These are phyloP conservation scores for Dallia pectoralis DNA, from an alignment of 2,797 vertebrate species.

Conservation along the genomic window DNA sequence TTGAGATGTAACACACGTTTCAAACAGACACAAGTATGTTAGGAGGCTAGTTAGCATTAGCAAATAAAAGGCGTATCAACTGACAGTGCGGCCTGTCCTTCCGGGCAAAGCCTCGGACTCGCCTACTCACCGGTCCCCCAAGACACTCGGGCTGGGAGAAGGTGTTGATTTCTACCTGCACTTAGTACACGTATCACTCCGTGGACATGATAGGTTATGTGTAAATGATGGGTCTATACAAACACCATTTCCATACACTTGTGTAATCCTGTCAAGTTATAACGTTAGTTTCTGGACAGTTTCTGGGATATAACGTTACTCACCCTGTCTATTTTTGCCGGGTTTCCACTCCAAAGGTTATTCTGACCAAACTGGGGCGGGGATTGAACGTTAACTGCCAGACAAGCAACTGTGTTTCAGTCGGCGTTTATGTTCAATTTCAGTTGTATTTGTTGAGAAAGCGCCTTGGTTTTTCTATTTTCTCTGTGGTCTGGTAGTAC, in stretches of 20 bases:
- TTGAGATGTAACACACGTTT: not conserved
- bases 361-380: constrained; percentile 47
- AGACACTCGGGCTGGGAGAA: constrained; percentile 11
- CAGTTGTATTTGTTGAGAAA: constrained; percentile 43
- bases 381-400: constrained; percentile 42
- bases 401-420: constrained; percentile 34
- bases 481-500: constrained; percentile 46
- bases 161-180: constrained; percentile 12
- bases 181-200: constrained; percentile 7
- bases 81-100: constrained; percentile 49
- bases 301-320: constrained; percentile 52
- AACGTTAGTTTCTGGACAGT: constrained; percentile 34
- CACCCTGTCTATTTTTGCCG: constrained; percentile 59
- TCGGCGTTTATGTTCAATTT: constrained; percentile 32
- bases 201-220: constrained; percentile 8
- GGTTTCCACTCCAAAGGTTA: constrained; percentile 56
- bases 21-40: not conserved
- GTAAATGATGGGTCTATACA: constrained; percentile 3
- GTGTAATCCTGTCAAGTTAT: not conserved
- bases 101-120: constrained; percentile 47
- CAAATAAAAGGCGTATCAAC: constrained; percentile 13
- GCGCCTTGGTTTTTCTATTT: constrained; percentile 45
- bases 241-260: not conserved
- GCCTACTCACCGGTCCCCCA: constrained; percentile 13
- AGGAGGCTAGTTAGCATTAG: constrained; percentile 10